Conservation (phyloP, 2,888 invertebrate genomes). For the Hypomecis punctinalis region DNA sequence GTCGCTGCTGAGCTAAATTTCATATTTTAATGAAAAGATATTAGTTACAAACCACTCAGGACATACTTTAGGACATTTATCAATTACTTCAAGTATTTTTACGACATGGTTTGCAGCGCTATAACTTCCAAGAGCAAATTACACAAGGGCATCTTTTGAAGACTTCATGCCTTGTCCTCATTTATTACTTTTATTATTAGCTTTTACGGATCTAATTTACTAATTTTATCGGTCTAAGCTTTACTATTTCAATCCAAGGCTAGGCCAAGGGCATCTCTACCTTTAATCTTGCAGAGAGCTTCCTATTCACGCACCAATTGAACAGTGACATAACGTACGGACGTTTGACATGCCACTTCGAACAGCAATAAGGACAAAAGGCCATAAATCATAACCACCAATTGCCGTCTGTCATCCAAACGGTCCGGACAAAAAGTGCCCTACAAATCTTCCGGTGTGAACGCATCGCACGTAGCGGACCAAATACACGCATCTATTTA, state of each 20-base stretch:
- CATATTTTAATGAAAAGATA: no score
- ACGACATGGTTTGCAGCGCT: no score
- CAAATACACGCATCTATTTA: conserved; percentile 62
- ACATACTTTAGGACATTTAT: no score
- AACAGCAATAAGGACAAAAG: conserved; percentile 12
- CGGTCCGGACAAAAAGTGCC: conserved; percentile 42
- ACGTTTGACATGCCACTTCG: conserved; percentile 10
- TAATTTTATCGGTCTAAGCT: conserved; percentile 6
- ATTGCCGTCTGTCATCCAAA: conserved; percentile 46
- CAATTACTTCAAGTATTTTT: no score
- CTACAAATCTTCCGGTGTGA: conserved; percentile 40
- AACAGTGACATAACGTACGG: conserved; percentile 18
- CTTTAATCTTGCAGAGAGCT: conserved; percentile 23
- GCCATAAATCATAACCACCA: conserved; percentile 42
- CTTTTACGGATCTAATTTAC: conserved; percentile 6
- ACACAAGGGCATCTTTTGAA: neutral
- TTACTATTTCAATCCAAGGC: conserved; percentile 18
- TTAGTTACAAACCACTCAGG: no score
- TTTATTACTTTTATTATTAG: conserved; percentile 3
- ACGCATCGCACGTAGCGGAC: conserved; percentile 47
- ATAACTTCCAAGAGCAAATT: neutral
- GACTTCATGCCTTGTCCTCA: conserved; percentile 3
- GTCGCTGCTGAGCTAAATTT: neutral
- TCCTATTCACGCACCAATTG: conserved; percentile 8
- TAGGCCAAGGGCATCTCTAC: conserved; percentile 21